Evolutionary conservation across 2,888 invertebrate genomes (phyloP).

Genomic region (Eurois occulta): DNA sequence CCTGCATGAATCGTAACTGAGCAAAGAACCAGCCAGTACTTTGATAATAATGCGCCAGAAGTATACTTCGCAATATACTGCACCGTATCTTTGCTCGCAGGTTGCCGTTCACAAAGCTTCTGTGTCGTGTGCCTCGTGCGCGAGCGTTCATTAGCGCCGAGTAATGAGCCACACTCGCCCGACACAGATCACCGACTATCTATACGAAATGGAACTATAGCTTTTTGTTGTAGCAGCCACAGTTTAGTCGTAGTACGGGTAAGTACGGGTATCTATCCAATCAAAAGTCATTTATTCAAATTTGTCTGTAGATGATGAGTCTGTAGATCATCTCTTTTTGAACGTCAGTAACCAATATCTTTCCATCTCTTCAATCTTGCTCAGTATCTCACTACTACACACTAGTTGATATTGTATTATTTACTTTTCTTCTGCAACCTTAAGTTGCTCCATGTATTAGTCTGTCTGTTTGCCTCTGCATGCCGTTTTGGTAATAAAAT

Average conservation of each 20-base stretch:
- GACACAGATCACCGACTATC: slow-evolving; percentile 67
- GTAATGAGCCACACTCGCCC: slow-evolving; percentile 80
- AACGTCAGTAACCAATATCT: neutral
- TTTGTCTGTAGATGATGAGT: neutral
- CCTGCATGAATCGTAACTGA: neutral
- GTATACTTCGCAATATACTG: slow-evolving; percentile 29
- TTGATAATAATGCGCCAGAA: slow-evolving; percentile 8
- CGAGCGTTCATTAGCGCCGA: slow-evolving; percentile 82
- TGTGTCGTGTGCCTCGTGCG: slow-evolving; percentile 81
- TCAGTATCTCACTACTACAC: neutral
- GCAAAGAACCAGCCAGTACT: neutral
- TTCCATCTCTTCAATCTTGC: too few relatives aligned
- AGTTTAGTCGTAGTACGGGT: too few relatives aligned
- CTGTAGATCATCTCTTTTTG: neutral
- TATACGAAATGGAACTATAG: neutral
- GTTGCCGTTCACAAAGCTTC: slow-evolving; percentile 61
- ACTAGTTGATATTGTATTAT: neutral
- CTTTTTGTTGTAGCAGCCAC: neutral
- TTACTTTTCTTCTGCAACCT: neutral
- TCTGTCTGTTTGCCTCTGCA: neutral
- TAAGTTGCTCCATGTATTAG: too few relatives aligned
- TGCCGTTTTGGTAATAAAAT: neutral
- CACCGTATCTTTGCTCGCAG: slow-evolving; percentile 57
- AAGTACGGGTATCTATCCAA: neutral
- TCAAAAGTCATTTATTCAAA: neutral